Conservation (phyloP, 1,140 invertebrate genomes). For the Agrilus planipennis region DNA sequence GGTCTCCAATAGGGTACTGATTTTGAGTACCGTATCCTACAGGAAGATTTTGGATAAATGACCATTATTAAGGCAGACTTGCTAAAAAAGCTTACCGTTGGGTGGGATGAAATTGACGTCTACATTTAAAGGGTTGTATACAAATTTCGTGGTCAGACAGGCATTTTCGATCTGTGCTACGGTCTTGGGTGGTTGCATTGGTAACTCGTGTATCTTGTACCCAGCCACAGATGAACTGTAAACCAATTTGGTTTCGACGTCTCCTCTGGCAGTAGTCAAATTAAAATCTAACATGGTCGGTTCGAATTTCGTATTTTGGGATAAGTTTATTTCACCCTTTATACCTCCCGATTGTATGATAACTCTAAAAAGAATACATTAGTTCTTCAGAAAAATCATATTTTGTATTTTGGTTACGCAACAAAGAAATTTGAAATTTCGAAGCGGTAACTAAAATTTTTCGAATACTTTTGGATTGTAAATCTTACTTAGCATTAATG, state of each 20-base stretch:
- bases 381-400: not conserved
- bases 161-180: constrained; percentile 34
- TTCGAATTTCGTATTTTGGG: constrained; percentile 73
- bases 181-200: constrained; percentile 43
- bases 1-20: constrained; percentile 76
- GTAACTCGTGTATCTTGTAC: constrained; percentile 59
- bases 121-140: constrained; percentile 58
- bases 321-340: constrained; percentile 64
- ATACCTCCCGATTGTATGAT: constrained; percentile 70
- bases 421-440: no score
- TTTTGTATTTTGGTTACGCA: no score
- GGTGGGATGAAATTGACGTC: constrained; percentile 45
- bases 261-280: constrained; percentile 46
- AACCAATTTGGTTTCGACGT: constrained; percentile 50
- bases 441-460: no score
- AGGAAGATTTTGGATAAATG: not conserved
- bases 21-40: constrained; percentile 68
- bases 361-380: constrained; percentile 39
- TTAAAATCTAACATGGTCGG: constrained; percentile 71
- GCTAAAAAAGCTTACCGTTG: constrained; percentile 37
- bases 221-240: constrained; percentile 47
- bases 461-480: no score
- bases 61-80: no score
- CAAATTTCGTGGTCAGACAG: constrained; percentile 51
- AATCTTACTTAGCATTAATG: constrained; percentile 58